A percentile compares a stretch with the other conserved stretches of the same genome.
Conservation (phyloP, 2,113 vertebrate genomes). For the Murina feae region DNA sequence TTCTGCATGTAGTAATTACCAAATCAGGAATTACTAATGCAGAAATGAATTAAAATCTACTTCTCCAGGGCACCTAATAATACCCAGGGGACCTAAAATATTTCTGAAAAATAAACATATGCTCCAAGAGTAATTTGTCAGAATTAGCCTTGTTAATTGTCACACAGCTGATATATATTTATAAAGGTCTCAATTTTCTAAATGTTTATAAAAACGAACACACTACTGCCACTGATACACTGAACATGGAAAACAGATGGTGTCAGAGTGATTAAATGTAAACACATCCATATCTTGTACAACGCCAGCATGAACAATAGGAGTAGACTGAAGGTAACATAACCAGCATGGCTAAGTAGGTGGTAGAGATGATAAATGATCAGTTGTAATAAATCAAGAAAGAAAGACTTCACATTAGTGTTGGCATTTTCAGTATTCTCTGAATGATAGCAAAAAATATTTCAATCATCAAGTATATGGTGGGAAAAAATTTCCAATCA, state of each 20-base stretch:
- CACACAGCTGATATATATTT: not conserved
- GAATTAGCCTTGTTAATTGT: not conserved
- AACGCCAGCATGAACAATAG: not conserved
- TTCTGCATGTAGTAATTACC: slow-evolving; percentile 39
- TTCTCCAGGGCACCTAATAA: not conserved
- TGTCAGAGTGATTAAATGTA: not conserved
- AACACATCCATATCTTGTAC: not conserved
- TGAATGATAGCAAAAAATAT: not conserved
- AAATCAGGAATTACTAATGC: slow-evolving; percentile 27
- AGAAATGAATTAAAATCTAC: slow-evolving; percentile 46
- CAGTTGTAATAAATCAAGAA: not conserved
- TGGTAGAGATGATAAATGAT: not conserved
- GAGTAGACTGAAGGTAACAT: not conserved
- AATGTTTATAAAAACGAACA: not conserved
- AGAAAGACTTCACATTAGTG: not conserved
- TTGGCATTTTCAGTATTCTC: not conserved
- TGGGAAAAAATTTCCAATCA: not conserved
- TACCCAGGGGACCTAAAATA: not conserved
- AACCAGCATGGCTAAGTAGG: not conserved
- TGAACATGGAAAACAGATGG: not conserved
- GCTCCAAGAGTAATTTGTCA: not conserved
- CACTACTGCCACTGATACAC: not conserved
- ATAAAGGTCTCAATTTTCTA: not conserved
- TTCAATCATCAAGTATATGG: not conserved
- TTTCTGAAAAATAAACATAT: slow-evolving; percentile 42